phyloP scores from a whole-genome alignment of 2,113 vertebrate genomes.

The Bubo scandiacus region DNA sequence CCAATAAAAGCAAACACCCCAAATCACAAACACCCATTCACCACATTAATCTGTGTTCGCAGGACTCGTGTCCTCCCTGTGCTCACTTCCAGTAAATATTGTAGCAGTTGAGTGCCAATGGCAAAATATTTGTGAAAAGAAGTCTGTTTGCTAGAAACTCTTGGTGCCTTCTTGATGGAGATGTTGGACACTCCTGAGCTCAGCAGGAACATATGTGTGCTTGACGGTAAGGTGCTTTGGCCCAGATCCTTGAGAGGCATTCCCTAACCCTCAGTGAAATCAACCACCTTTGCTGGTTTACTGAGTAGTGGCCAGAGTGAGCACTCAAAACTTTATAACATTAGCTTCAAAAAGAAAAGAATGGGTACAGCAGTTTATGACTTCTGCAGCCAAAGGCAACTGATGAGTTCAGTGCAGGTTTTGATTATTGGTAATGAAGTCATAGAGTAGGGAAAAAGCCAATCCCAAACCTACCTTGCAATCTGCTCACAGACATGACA shows the following conservation, averaged over 20 bases:
- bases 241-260: background rate
- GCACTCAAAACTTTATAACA: background rate
- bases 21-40: background rate
- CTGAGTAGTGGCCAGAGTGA: background rate
- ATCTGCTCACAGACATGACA: background rate
- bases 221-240: background rate
- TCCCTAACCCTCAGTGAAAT: background rate
- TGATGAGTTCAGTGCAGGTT: background rate
- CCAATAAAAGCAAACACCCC: background rate
- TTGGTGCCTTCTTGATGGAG: background rate
- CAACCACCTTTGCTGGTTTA: background rate
- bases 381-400: background rate
- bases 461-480: background rate
- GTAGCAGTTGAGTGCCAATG: background rate
- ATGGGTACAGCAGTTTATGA: fast-evolving
- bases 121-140: background rate
- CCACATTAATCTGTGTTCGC: background rate
- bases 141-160: background rate
- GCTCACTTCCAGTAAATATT: background rate
- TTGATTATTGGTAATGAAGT: background rate
- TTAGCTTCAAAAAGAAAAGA: background rate
- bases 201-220: fast-evolving
- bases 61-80: background rate
- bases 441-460: background rate
- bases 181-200: background rate